Evolutionary conservation across 2,888 invertebrate species (phyloP).

Genomic region (Andrena bicolor): DNA sequence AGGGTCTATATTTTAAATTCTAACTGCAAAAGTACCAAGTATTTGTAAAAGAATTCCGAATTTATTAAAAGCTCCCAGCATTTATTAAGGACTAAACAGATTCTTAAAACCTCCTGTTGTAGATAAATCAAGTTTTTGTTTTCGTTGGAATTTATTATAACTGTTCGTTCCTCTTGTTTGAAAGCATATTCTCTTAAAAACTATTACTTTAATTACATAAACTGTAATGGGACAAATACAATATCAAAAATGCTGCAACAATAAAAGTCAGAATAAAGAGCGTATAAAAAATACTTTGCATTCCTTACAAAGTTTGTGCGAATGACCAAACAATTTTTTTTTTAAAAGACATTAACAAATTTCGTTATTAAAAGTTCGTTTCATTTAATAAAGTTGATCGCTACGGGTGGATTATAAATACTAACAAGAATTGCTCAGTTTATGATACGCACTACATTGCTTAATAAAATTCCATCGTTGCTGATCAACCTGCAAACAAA

Average conservation of each 20-base stretch:
- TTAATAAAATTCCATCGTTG: constrained; percentile 73
- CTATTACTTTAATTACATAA: constrained; percentile 26
- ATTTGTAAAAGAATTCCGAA: too few relatives aligned
- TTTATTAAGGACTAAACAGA: too few relatives aligned
- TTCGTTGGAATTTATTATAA: constrained; percentile 18
- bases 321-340: constrained; percentile 26
- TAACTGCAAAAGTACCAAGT: too few relatives aligned
- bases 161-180: background rate
- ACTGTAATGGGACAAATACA: constrained; percentile 25
- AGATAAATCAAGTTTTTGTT: background rate
- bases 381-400: constrained; percentile 16
- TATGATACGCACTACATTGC: constrained; percentile 72
- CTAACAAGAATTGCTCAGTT: constrained; percentile 62
- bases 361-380: background rate
- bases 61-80: too few relatives aligned
- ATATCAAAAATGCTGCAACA: constrained; percentile 29
- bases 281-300: constrained; percentile 36
- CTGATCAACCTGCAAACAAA: constrained; percentile 68
- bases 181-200: background rate
- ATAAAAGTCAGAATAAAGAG: constrained; percentile 30
- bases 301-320: constrained; percentile 20
- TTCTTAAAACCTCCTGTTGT: too few relatives aligned
- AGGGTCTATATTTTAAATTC: too few relatives aligned
- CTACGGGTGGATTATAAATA: constrained; percentile 3
- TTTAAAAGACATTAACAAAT: background rate